Conservation (phyloP, 1,140 invertebrate genomes). For the Drosophila micromelanica region DNA sequence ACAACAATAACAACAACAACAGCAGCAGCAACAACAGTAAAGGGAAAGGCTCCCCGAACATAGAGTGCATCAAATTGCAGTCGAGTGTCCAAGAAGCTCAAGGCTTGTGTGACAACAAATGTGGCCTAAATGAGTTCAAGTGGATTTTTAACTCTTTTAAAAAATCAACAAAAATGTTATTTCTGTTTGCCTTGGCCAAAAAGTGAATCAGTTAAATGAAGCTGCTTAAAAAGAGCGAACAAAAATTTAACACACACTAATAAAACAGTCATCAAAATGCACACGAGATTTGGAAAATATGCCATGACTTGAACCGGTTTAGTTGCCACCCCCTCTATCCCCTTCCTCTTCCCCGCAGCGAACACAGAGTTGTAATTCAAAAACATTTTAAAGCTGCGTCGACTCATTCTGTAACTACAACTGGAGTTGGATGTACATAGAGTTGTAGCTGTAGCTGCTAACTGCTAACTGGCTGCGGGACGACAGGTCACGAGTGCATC, state of each 20-base stretch:
- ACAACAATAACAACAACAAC: slow-evolving; percentile 36
- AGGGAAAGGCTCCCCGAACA: slow-evolving; percentile 49
- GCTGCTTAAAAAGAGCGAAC: not conserved
- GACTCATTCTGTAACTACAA: too few species aligned
- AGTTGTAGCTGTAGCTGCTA: slow-evolving; percentile 17
- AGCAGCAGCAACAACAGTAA: slow-evolving; percentile 20
- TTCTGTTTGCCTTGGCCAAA: not conserved
- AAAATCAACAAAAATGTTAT: not conserved
- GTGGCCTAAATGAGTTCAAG: slow-evolving; percentile 52
- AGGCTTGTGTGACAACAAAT: slow-evolving; percentile 1
- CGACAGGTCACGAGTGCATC: slow-evolving; percentile 14
- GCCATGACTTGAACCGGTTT: slow-evolving; percentile 22
- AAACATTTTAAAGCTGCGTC: too few species aligned
- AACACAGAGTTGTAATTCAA: not conserved
- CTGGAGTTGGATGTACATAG: not conserved
- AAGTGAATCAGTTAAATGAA: slow-evolving; percentile 8
- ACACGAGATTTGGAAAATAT: slow-evolving; percentile 4
- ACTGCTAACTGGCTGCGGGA: slow-evolving; percentile 6
- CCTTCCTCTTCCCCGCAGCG: too few species aligned
- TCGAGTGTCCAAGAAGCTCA: slow-evolving; percentile 16
- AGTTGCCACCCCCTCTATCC: not conserved
- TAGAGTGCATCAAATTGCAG: slow-evolving; percentile 66
- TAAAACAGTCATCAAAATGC: slow-evolving; percentile 26
- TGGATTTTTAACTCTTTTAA: slow-evolving; percentile 6
- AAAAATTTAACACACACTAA: slow-evolving; percentile 11